These are phyloP conservation scores for Conus ventricosus DNA, from an alignment of 1,140 invertebrate genomes.

Conservation along the genomic window DNA sequence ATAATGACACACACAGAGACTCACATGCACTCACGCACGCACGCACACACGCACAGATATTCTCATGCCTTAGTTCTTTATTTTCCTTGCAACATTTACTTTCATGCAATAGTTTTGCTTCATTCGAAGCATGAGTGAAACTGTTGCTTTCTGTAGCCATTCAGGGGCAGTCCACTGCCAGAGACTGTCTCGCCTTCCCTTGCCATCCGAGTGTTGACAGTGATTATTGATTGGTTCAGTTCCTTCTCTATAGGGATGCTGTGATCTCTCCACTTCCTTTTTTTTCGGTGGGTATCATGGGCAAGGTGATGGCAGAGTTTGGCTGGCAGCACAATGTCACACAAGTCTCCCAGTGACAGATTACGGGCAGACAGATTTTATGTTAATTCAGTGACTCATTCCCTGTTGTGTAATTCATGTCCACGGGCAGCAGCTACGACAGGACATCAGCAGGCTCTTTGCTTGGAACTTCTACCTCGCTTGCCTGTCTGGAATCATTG, in stretches of 20 bases:
- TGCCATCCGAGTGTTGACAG: not conserved
- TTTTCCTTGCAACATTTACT: too few species aligned
- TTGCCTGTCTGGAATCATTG: not conserved
- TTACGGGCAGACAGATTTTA: constrained; percentile 9
- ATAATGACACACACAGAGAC: too few species aligned
- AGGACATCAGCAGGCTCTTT: not conserved
- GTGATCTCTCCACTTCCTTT: not conserved
- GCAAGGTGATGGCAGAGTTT: not conserved
- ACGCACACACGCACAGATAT: too few species aligned
- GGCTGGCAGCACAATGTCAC: not conserved
- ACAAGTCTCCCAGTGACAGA: not conserved
- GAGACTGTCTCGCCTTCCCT: not conserved
- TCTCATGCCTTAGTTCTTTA: too few species aligned
- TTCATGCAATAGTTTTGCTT: too few species aligned
- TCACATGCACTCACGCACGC: too few species aligned
- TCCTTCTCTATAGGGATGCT: not conserved
- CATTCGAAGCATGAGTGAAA: too few species aligned
- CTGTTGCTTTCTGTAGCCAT: too few species aligned
- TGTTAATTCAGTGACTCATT: constrained; percentile 22
- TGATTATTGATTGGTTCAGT: not conserved
- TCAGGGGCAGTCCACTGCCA: not conserved
- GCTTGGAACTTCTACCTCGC: not conserved
- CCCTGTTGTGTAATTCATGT: not conserved
- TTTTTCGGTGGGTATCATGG: not conserved
- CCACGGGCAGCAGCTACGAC: not conserved